Percentiles rank a stretch among this genome's conserved stretches.
phyloP scores from a whole-genome alignment of 2,113 vertebrate genomes.

The Scatophagus argus region DNA sequence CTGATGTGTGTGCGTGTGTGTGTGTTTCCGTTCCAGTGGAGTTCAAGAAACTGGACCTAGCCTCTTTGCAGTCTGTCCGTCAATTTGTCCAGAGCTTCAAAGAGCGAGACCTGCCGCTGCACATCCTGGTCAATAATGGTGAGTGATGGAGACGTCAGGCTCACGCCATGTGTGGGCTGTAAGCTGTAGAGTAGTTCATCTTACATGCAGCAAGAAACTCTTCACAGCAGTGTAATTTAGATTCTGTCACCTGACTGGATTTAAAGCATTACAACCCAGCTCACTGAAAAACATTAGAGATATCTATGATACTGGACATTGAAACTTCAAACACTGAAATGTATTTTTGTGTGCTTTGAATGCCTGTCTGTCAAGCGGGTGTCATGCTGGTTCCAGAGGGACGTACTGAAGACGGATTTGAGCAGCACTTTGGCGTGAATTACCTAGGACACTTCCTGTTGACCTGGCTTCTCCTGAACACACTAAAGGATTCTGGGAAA shows the following conservation, averaged over 20 bases:
- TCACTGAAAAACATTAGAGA: not conserved
- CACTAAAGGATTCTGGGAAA: conserved; percentile 84
- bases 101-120: conserved; percentile 83
- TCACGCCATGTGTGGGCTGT: not conserved
- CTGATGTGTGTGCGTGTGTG: conserved; percentile 32
- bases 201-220: not conserved
- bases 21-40: conserved; percentile 84
- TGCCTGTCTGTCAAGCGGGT: conserved; percentile 79
- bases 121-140: conserved; percentile 94
- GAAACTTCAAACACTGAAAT: not conserved
- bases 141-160: conserved; percentile 63
- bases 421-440: conserved; percentile 91
- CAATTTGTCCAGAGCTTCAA: conserved; percentile 87
- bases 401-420: conserved; percentile 88
- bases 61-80: conserved; percentile 87
- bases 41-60: conserved; percentile 89
- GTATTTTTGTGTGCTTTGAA: not conserved
- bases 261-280: conserved; percentile 25
- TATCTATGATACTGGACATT: too few species aligned
- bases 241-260: not conserved
- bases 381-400: conserved; percentile 92
- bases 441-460: conserved; percentile 93
- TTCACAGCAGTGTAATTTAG: not conserved
- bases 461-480: conserved; percentile 90
- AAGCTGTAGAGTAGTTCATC: not conserved